A percentile compares a stretch with the other conserved stretches of the same genome.
Evolutionary conservation across 2,888 invertebrate genomes (phyloP).

Genomic region (Cephonodes hylas): DNA sequence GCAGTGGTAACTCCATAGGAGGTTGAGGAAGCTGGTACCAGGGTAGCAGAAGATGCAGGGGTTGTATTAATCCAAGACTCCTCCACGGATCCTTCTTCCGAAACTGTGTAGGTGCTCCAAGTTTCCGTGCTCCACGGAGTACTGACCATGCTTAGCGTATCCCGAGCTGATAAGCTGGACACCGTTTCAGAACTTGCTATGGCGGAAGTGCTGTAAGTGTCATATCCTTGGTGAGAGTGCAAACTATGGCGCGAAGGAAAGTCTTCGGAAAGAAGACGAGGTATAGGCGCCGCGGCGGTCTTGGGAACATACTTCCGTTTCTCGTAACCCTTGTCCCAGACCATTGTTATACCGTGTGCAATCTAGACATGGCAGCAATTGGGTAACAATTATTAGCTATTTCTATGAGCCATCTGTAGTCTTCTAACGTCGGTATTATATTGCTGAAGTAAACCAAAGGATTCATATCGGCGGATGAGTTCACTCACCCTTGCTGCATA

Average conservation of each 20-base stretch:
- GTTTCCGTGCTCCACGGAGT: slow-evolving; percentile 55
- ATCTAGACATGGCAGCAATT: slow-evolving; percentile 55
- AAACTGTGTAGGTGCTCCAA: slow-evolving; percentile 21
- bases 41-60: slow-evolving; percentile 5
- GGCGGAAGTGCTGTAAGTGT: not conserved
- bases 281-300: slow-evolving; percentile 14
- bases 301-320: slow-evolving; percentile 7
- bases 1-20: slow-evolving; percentile 24
- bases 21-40: slow-evolving; percentile 33
- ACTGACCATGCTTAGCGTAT: slow-evolving; percentile 52
- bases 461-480: slow-evolving; percentile 44
- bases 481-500: not conserved
- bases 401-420: slow-evolving; percentile 65
- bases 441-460: slow-evolving; percentile 49
- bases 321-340: not conserved
- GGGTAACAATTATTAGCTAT: slow-evolving; percentile 64
- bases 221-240: not conserved
- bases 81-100: not conserved
- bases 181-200: not conserved
- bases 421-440: slow-evolving; percentile 51
- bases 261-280: not conserved
- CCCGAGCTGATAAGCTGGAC: slow-evolving; percentile 15
- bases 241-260: not conserved
- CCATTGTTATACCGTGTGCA: slow-evolving; percentile 46
- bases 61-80: slow-evolving; percentile 11